A percentile compares a stretch with the other conserved stretches of the same genome.
These are phyloP conservation scores for Colossoma macropomum DNA, from an alignment of 2,113 vertebrate genomes.

Conservation along the genomic window DNA sequence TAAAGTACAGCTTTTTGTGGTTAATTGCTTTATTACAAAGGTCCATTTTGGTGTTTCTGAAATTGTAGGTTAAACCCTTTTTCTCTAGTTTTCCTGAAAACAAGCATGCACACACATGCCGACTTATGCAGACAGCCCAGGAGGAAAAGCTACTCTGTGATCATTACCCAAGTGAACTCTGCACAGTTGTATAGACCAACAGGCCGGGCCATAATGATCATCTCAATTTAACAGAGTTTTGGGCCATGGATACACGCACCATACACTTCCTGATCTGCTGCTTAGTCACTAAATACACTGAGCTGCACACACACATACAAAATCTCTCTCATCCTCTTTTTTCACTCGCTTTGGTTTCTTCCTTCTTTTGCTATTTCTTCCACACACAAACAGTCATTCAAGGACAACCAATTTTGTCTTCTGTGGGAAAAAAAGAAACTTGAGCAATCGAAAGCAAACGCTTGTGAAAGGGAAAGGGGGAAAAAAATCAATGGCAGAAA, in stretches of 20 bases:
- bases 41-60: not conserved
- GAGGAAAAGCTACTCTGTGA: slow-evolving; percentile 12
- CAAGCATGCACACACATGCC: not conserved
- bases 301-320: slow-evolving; percentile 3
- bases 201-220: no score
- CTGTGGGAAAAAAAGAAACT: slow-evolving; percentile 32
- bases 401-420: slow-evolving; percentile 44
- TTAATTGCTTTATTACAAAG: no score
- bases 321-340: not conserved
- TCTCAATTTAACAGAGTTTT: no score
- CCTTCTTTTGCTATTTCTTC: slow-evolving; percentile 14
- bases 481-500: slow-evolving; percentile 29
- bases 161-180: not conserved
- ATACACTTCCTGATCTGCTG: not conserved
- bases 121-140: slow-evolving; percentile 4
- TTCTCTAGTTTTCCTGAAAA: no score
- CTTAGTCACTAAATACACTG: no score
- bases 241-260: not conserved
- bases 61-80: no score
- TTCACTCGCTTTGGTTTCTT: not conserved
- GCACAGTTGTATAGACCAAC: not conserved
- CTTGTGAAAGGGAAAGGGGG: slow-evolving; percentile 28
- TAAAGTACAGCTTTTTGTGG: no score
- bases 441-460: slow-evolving; percentile 26
- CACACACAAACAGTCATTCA: slow-evolving; percentile 32